Percentiles rank a stretch among this genome's conserved stretches.
Conservation (phyloP, 2,797 vertebrate genomes). For the Halcyon leucocephala region DNA sequence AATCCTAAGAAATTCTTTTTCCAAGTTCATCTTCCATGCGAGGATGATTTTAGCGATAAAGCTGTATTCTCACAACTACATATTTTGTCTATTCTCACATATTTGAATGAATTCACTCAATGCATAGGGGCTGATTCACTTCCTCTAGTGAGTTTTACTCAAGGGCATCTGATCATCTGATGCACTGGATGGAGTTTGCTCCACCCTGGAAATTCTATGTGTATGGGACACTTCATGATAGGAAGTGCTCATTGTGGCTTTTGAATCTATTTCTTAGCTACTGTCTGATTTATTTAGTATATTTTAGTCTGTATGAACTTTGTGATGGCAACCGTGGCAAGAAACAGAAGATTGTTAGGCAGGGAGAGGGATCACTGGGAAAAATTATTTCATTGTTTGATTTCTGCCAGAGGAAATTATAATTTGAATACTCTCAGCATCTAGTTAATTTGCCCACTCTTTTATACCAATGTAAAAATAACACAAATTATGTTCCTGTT, state of each 20-base stretch:
- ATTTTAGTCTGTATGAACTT: background rate
- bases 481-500: background rate
- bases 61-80: background rate
- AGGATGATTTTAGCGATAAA: background rate
- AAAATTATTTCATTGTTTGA: background rate
- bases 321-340: background rate
- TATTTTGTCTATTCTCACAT: background rate
- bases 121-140: background rate
- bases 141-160: background rate
- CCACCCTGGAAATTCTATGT: background rate
- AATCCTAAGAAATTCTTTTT: background rate
- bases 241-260: background rate
- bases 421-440: background rate
- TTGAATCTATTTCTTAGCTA: background rate
- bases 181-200: background rate
- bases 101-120: background rate
- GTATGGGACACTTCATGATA: background rate
- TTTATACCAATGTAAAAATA: background rate
- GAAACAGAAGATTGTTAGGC: background rate
- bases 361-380: background rate
- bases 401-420: background rate
- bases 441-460: background rate
- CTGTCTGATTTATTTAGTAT: background rate
- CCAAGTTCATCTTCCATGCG: background rate
- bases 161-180: background rate